Conservation (phyloP, 2,888 invertebrate species). For the Spisula solida region DNA sequence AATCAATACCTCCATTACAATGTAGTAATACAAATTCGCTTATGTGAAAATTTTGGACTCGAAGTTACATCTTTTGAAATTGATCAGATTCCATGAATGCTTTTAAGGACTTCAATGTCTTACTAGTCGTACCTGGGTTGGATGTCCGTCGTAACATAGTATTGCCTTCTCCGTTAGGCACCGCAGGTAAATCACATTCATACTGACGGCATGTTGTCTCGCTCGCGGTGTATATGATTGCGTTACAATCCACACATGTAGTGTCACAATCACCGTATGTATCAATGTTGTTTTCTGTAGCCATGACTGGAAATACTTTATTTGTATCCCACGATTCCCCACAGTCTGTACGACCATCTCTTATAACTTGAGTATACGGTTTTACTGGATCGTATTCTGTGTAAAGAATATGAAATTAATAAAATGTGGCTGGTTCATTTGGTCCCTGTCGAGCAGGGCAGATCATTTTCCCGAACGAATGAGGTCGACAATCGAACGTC, state of each 20-base stretch:
- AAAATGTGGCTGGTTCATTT: background rate
- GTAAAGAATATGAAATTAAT: background rate
- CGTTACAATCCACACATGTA: background rate
- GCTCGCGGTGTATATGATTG: background rate
- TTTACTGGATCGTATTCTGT: conserved; percentile 16
- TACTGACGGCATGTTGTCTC: background rate
- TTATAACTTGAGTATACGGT: conserved; percentile 11
- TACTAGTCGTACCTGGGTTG: background rate
- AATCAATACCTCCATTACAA: no score
- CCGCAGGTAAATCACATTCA: conserved; percentile 26
- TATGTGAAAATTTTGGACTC: no score
- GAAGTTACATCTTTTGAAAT: no score
- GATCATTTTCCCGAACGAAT: background rate
- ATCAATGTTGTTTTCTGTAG: background rate
- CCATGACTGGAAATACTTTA: background rate
- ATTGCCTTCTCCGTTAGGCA: background rate
- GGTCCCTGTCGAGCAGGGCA: background rate
- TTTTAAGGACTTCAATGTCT: no score
- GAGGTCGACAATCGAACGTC: no score
- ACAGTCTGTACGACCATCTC: conserved; percentile 16
- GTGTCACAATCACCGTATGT: background rate
- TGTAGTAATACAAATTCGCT: no score
- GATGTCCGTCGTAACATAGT: background rate
- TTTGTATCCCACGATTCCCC: background rate
- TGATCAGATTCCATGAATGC: no score